phyloP scores from a whole-genome alignment of 2,888 invertebrate species.

The Polydrusus tereticollis region DNA sequence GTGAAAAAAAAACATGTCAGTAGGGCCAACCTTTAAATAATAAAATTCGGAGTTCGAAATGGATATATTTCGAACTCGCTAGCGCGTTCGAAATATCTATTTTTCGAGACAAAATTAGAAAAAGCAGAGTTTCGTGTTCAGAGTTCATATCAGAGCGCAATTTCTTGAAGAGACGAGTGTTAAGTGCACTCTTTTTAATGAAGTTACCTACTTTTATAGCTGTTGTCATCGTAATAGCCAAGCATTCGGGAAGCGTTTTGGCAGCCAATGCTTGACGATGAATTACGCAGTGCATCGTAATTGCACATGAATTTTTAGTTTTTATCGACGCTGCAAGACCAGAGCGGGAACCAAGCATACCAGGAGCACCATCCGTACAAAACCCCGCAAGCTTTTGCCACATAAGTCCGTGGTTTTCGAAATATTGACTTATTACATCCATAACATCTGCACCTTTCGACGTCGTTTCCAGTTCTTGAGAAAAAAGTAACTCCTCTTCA shows the following conservation, averaged over 20 bases:
- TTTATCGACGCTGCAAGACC: neutral
- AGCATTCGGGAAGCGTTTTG: neutral
- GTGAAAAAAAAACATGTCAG: too few relatives aligned
- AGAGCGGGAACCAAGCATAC: neutral
- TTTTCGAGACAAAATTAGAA: too few relatives aligned
- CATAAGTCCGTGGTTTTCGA: neutral
- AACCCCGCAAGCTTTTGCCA: neutral
- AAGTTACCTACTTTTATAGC: neutral
- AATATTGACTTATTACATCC: neutral
- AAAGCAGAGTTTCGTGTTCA: too few relatives aligned
- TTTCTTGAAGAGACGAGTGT: too few relatives aligned
- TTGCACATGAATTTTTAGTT: neutral
- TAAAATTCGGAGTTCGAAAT: too few relatives aligned
- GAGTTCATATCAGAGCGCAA: too few relatives aligned
- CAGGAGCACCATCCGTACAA: neutral
- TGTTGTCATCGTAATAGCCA: neutral
- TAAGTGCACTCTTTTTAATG: too few relatives aligned
- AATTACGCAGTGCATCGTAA: neutral
- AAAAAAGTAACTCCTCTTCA: too few relatives aligned
- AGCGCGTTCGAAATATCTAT: too few relatives aligned
- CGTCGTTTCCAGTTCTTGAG: neutral
- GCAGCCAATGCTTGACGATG: conserved; percentile 2
- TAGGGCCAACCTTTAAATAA: too few relatives aligned
- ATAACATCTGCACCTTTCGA: neutral
- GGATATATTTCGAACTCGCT: too few relatives aligned